phyloP scores from a whole-genome alignment of 2,888 invertebrate genomes.

The Apodemia duryi region DNA sequence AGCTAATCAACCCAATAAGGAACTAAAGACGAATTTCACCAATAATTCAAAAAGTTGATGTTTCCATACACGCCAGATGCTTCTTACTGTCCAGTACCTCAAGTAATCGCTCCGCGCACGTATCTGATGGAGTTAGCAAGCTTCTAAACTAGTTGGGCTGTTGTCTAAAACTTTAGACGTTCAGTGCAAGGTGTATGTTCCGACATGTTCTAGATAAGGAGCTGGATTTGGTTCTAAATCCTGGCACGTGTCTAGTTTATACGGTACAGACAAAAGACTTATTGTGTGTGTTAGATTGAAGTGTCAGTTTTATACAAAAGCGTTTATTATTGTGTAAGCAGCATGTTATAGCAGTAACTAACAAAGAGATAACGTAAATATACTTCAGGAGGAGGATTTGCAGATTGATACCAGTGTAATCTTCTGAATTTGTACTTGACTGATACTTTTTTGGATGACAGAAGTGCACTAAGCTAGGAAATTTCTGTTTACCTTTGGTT shows the following conservation, averaged over 20 bases:
- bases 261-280: constrained; percentile 5
- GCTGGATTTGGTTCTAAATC: constrained; percentile 63
- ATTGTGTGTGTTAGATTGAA: neutral
- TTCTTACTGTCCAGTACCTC: constrained; percentile 35
- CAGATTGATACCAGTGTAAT: too few species aligned
- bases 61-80: constrained; percentile 34
- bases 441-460: too few species aligned
- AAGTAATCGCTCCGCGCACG: constrained; percentile 67
- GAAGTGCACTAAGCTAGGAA: too few species aligned
- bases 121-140: constrained; percentile 74
- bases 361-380: neutral
- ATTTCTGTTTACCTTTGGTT: too few species aligned
- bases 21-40: neutral
- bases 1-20: neutral
- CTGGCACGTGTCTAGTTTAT: constrained; percentile 44
- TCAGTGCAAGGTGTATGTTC: constrained; percentile 59
- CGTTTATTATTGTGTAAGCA: neutral
- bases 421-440: too few species aligned
- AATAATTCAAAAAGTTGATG: neutral
- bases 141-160: constrained; percentile 73
- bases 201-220: constrained; percentile 63
- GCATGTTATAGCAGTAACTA: too few species aligned
- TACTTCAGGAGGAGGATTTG: too few species aligned
- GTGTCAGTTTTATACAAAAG: neutral
- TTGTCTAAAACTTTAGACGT: constrained; percentile 66